These are phyloP conservation scores for Heliconius charithonia DNA, from an alignment of 2,888 invertebrate species.

Conservation along the genomic window DNA sequence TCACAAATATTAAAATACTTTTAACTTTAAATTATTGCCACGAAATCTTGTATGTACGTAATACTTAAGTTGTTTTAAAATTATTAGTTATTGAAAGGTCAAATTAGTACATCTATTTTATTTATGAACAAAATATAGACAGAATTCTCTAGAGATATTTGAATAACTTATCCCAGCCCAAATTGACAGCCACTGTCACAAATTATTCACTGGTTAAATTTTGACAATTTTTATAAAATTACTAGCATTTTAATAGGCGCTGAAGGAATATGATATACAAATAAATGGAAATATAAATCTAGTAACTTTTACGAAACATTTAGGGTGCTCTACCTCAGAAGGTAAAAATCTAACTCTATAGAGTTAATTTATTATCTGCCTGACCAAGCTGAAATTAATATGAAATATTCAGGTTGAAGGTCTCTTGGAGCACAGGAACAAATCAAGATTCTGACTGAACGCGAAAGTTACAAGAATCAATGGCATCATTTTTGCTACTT, in stretches of 20 bases:
- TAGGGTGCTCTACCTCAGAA: neutral
- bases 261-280: constrained; percentile 6
- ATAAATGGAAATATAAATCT: neutral
- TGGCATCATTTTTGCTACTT: no score
- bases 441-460: no score
- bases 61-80: no score
- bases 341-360: no score
- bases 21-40: no score
- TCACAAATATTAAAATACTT: no score
- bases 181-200: neutral
- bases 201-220: neutral
- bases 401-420: no score
- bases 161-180: neutral
- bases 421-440: no score
- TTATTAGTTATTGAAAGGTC: neutral
- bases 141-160: neutral
- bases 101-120: neutral
- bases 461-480: no score
- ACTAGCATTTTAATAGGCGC: constrained; percentile 1
- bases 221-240: constrained; percentile 4
- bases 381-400: no score
- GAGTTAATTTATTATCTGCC: no score
- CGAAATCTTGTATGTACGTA: no score
- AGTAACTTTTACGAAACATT: neutral
- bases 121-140: neutral